Evolutionary conservation across 2,113 vertebrate genomes (phyloP), one percentile per base, ranked within the genome.

Genomic region (Neogale vison): DNA sequence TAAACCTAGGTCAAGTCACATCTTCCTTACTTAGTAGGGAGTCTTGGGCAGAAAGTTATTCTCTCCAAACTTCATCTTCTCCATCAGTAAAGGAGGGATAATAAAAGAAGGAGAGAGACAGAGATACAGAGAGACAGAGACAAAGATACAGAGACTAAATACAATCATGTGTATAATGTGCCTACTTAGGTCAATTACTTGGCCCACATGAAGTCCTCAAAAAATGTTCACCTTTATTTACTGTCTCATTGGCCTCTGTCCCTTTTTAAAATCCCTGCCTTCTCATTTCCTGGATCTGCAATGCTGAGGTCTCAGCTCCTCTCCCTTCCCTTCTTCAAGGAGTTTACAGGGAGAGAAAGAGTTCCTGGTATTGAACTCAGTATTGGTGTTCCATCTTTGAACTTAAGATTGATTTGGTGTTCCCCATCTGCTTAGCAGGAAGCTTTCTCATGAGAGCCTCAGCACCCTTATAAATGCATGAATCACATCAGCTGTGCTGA

Each of bases 401-500:
- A 86, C 21, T 20, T 93, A 79, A 21, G 24, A 34, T 50, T 21
- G 20, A 2, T n/a, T 59, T 77, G 12, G 42, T 10, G 4, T 12
- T 74, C 61, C 80, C 85, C 36, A 57, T 55, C 89, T 57, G 45
- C 85, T 81, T 31, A 50, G 63, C 69, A 63, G 20, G 65, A 69
- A 92, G 72, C 20, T 31, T n/a, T 79, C 61, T 83, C 29, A 2
- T 0, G 21, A 74, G 15, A 39, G 45, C 82, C 39, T 6, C 23
- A 21, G 57, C 52, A 50, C 36, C 45, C 7, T 13, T 87, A 67
- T 36, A 23, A 72, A 65, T 0, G 11, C 13, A 20, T 45, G 26
- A 29, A 55, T 82, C 77, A 85, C 21, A 86, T 67, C 57, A 84
- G 82, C 47, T 93, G n/a, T 69, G 39, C 80, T 47, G 61, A 92